Evolutionary conservation across 1,140 invertebrate species (phyloP), one percentile per base, ranked within the genome.

Genomic region (Pseudomyrmex cubaensis): DNA sequence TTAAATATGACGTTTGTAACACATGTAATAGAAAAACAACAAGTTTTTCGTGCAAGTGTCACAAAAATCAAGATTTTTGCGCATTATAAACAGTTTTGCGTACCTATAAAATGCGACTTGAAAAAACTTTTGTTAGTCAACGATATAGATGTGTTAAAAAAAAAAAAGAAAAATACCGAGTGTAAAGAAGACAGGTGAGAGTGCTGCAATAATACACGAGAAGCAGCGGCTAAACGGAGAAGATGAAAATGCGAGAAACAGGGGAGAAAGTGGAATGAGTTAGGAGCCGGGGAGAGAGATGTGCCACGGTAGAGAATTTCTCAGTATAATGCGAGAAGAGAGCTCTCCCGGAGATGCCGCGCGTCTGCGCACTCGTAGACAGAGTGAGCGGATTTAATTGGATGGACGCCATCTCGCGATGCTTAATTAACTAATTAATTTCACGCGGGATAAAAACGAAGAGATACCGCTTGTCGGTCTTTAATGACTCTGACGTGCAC

Each of bases 341-440:
- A 85, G 80, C 85, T 85, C 90, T 90, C 5, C 35, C 35, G 35
- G 35, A 35, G 35, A 35, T 35, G 35, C 35, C 35, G 35, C 86
- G 91, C 87, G 87, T 75, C 69, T 87, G 89, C 90, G 87, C 86
- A 77, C 54, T 89, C 77, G 78, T 70, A 67, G 84, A 87, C 88
- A 85, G 72, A 70, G 76, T 83, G 64, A 72, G 77, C 63, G 89
- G 90, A 92, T 94, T 94, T 94, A 94, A 94, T 93, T 94, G 92
- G 93, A 94, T 85, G 84, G 91, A 92, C 91, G 91, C 86, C 90
- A 88, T 92, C 73, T 88, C 88, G 84, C 82, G 86, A 84, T 91
- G 90, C 89, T 93, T 93, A 93, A 93, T 93, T 91, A 93, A 93
- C 91, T 93, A 94, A 94, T 94, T 94, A 93, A 93, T 93, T 93